Evolutionary conservation across 1,140 invertebrate species (phyloP), one percentile per base, ranked within the genome.

Genomic region (Homalodisca vitripennis): DNA sequence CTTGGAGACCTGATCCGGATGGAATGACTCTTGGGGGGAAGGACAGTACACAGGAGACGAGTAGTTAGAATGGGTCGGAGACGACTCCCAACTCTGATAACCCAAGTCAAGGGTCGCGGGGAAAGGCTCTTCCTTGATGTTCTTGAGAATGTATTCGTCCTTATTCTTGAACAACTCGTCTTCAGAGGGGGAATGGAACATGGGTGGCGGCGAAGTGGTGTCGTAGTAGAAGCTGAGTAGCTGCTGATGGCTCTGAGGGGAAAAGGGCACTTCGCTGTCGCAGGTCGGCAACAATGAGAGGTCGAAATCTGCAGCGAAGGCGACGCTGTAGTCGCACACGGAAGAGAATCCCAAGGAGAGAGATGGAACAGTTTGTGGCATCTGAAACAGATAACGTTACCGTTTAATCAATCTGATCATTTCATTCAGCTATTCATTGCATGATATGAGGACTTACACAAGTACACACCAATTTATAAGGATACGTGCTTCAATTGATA

Each of bases 281-380:
- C 76, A 66, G 67, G 84, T 83, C 71, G 90, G 87, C 71, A 92
- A 82, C 29, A 92, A 83, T 32, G 91, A 92, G 74, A 91, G 77
- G 78, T 91, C 89, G 76, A 91, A 91, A 68, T 88, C 86, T n/a
- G 84, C 83, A 71, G 87, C 86, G 75, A 88, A 88, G 46, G 71
- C 70, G 53, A 83, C 81, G 71, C 82, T 87, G 78, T 86, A 87
- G 75, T 87, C 85, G 75, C 85, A 87, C 46, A 89, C 87, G 67
- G 87, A 85, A 77, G 88, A 89, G 77, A 85, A 88, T 14, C 57
- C 41, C 79, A 87, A 86, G 48, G 78, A 79, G 73, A 88, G 85
- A 70, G 88, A 84, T 29, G 90, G 90, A 75, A 91, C 89, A 68
- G 86, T 90, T 81, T 92, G 91, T 81, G 90, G 88, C 91, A 92